Evolutionary conservation across 1,140 invertebrate species (phyloP), one percentile per base, ranked within the genome.

Genomic region (Sinella curviseta): DNA sequence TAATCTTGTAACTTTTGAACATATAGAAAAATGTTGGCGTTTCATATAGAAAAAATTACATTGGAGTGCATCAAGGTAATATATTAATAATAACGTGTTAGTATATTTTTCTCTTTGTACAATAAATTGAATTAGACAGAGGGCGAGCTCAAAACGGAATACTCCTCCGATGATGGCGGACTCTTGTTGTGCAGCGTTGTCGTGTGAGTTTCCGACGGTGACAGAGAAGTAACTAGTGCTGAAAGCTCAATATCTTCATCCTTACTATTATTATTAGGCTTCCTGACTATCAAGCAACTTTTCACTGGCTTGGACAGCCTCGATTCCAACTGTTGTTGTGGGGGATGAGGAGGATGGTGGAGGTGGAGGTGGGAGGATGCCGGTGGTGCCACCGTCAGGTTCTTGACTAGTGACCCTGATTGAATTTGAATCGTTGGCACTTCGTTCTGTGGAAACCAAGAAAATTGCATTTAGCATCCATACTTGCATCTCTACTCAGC

Each of bases 321-420:
- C 65, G 65, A 31, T 33, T 70, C 65, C 65, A 33, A 31, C 65
- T 2, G 31, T n/a, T 8, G 65, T 33, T 2, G 65, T 31, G 65
- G 65, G 55, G 14, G 55, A 60, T 60, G 55, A 60, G 12, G 55
- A n/a, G n/a, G n/a, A n/a, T n/a, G n/a, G n/a, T n/a, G n/a, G 14
- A 60, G 55, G 14, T n/a, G n/a, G 55, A 24, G 55, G 14, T 12
- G 24, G 12, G 55, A 60, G 12, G 55, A n/a, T 48, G 39, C 20
- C 20, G 39, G 8, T 48, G 8, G 26, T 17, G 65, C 8, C 2
- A 24, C 65, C 28, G 26, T 24, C 28, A 31, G 26, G 8, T 70
- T 30, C 8, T 31, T 70, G 65, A 70, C 65, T 70, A 70, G 65
- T 31, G 65, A 70, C 30, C 65, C 65, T 70, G 65, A 31, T 33